Conservation (phyloP, 2,113 vertebrate genomes). For the Engraulis encrasicolus region DNA sequence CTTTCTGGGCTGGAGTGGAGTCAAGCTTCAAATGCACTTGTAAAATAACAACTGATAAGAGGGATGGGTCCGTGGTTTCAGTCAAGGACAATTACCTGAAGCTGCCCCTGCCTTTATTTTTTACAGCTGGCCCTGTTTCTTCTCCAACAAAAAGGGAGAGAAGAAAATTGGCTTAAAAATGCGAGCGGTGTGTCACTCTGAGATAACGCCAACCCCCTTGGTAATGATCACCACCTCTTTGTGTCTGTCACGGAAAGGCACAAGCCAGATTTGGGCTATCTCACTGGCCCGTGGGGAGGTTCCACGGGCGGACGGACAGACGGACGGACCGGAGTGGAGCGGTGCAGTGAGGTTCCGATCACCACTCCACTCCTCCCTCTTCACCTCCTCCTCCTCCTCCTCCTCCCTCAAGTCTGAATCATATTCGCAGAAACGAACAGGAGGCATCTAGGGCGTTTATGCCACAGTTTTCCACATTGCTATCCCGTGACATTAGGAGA, state of each 20-base stretch:
- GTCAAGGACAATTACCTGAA: constrained; percentile 39
- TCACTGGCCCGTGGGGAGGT: constrained; percentile 7
- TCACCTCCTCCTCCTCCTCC: too few species aligned
- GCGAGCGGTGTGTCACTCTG: constrained; percentile 45
- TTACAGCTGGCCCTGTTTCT: too few species aligned
- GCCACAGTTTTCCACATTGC: constrained; percentile 88
- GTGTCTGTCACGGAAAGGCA: constrained; percentile 48
- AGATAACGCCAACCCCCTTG: constrained; percentile 56
- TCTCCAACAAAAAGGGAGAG: not conserved
- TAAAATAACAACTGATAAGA: constrained; percentile 37
- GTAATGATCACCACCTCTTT: constrained; percentile 48
- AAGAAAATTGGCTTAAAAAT: constrained; percentile 30
- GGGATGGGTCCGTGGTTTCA: constrained; percentile 15
- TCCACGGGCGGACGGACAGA: too few species aligned
- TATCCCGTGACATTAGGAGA: constrained; percentile 83
- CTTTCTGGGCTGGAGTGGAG: not conserved
- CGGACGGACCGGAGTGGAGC: too few species aligned
- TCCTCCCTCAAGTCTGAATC: constrained; percentile 84
- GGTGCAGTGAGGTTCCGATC: constrained; percentile 66
- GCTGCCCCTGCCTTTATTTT: not conserved
- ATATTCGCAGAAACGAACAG: constrained; percentile 85
- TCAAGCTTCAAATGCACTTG: constrained; percentile 29
- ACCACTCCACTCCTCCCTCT: constrained; percentile 73
- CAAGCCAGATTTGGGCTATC: constrained; percentile 59
- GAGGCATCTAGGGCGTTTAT: constrained; percentile 87